These are phyloP conservation scores for Neoscelio sp. DNA, from an alignment of 2,888 invertebrate genomes.

Conservation along the genomic window DNA sequence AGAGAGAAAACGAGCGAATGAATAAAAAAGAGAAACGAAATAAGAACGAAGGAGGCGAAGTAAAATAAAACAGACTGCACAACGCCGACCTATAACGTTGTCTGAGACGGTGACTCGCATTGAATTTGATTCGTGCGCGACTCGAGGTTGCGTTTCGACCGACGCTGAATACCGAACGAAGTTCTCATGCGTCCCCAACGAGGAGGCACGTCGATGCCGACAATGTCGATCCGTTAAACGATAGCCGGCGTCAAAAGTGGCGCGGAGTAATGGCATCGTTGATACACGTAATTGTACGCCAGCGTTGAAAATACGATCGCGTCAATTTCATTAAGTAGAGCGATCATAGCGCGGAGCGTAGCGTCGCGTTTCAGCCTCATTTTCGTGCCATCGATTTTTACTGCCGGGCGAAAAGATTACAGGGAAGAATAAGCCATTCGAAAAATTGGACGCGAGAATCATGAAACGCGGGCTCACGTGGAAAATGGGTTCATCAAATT, in stretches of 20 bases:
- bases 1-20: background rate
- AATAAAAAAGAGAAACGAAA: background rate
- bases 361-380: slow-evolving; percentile 23
- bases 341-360: slow-evolving; percentile 12
- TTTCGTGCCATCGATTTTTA: slow-evolving; percentile 45
- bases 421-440: slow-evolving; percentile 4
- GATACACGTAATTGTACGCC: slow-evolving; percentile 45
- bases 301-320: slow-evolving; percentile 39
- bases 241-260: slow-evolving; percentile 27
- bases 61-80: slow-evolving; percentile 9
- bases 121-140: slow-evolving; percentile 62
- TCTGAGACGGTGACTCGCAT: slow-evolving; percentile 30
- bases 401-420: slow-evolving; percentile 2
- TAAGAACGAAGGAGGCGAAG: slow-evolving; percentile 4
- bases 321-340: slow-evolving; percentile 39
- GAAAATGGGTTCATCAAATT: no score
- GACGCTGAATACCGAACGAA: slow-evolving; percentile 60
- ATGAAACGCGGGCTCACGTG: background rate
- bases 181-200: slow-evolving; percentile 46
- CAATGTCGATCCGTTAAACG: slow-evolving; percentile 31
- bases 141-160: slow-evolving; percentile 56
- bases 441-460: slow-evolving; percentile 2
- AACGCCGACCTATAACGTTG: slow-evolving; percentile 44
- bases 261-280: slow-evolving; percentile 31
- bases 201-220: slow-evolving; percentile 22